Evolutionary conservation across 2,113 vertebrate genomes (phyloP).

Genomic region (Dicaeum eximium): DNA sequence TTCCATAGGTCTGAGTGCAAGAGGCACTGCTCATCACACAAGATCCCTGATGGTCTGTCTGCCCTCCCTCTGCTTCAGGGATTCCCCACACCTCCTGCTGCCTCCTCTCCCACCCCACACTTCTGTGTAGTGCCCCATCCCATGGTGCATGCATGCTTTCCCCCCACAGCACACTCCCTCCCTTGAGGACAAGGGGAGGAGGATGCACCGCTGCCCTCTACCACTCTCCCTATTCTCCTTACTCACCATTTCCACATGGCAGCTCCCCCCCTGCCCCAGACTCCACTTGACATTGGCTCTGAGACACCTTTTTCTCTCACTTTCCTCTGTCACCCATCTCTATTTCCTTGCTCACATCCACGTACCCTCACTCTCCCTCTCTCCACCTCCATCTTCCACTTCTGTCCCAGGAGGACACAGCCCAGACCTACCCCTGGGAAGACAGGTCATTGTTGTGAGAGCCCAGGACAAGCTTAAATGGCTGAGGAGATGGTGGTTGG

Average conservation of each 20-base stretch:
- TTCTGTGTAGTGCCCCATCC: not conserved
- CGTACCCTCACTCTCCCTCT: not conserved
- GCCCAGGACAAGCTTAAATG: not conserved
- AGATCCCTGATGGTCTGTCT: fast-evolving
- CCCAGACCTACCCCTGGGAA: not conserved
- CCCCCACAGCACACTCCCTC: not conserved
- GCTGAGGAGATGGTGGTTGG: not conserved
- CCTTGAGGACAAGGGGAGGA: not conserved
- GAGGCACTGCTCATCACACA: not conserved
- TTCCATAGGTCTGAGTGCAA: not conserved
- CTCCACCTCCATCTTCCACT: not conserved
- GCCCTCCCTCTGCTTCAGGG: not conserved
- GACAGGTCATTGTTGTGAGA: not conserved
- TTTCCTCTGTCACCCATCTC: not conserved
- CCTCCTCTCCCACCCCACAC: not conserved
- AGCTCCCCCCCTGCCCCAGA: not conserved
- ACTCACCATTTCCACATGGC: not conserved
- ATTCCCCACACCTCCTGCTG: not conserved
- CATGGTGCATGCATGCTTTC: not conserved
- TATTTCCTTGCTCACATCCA: not conserved
- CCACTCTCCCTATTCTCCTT: not conserved
- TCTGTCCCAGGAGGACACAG: not conserved
- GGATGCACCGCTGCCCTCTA: not conserved
- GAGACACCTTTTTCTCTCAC: not conserved
- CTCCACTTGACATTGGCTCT: not conserved